Percentiles rank a stretch among this genome's conserved stretches.
These are phyloP conservation scores for Malurus alboscapulatus DNA, from an alignment of 2,113 vertebrate genomes.

Conservation along the genomic window DNA sequence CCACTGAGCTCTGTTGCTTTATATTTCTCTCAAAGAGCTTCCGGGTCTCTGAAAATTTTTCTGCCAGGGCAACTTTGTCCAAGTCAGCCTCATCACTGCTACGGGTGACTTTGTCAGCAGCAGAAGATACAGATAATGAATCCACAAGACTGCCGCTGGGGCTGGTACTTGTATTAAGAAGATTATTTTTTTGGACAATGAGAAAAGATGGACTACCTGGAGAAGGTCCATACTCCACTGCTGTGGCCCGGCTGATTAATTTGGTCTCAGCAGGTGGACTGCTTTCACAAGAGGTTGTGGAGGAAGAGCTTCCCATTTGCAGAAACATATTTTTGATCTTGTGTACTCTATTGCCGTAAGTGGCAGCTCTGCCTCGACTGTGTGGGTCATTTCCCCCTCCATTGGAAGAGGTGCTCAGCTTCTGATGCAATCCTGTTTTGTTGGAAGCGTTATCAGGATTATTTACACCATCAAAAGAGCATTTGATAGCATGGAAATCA, in stretches of 20 bases:
- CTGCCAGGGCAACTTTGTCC: constrained; percentile 87
- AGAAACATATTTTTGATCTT: constrained; percentile 94
- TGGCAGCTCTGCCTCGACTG: constrained; percentile 81
- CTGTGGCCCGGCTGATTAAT: constrained; percentile 38
- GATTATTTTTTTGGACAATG: constrained; percentile 73
- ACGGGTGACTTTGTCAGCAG: constrained; percentile 78
- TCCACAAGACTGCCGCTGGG: constrained; percentile 1
- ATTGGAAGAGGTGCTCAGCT: constrained; percentile 76
- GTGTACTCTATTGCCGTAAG: constrained; percentile 87
- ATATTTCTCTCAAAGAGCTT: constrained; percentile 89
- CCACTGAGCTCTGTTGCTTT: constrained; percentile 77
- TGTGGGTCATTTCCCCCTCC: constrained; percentile 81
- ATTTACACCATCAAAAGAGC: constrained; percentile 86
- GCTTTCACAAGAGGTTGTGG: constrained; percentile 75
- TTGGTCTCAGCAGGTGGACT: constrained; percentile 76
- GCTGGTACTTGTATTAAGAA: constrained; percentile 65
- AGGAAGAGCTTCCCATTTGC: constrained; percentile 85
- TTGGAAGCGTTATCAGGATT: constrained; percentile 69
- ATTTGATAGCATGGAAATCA: constrained; percentile 91
- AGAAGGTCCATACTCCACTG: constrained; percentile 66
- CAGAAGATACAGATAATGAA: constrained; percentile 48
- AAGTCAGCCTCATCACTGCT: constrained; percentile 82
- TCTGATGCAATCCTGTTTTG: constrained; percentile 63
- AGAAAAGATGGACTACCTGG: constrained; percentile 70
- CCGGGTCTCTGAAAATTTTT: constrained; percentile 91